Conservation (phyloP, 2,113 vertebrate genomes). For the Aramus guarauna region DNA sequence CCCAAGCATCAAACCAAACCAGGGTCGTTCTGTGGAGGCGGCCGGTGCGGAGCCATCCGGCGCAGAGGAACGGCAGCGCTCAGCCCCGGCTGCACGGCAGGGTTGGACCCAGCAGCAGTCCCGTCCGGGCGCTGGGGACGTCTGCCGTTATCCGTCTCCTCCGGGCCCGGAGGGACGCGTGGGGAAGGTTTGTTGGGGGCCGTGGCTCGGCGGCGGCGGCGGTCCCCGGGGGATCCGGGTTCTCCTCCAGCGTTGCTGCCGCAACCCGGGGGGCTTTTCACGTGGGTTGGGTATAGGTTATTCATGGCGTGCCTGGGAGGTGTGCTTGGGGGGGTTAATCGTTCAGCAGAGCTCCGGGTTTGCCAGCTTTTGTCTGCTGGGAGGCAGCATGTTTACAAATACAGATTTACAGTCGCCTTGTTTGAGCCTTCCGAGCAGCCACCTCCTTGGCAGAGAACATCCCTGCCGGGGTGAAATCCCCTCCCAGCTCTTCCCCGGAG, state of each 20-base stretch:
- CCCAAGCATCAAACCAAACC: neutral
- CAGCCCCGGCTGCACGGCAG: accelerated
- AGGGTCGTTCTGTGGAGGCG: neutral
- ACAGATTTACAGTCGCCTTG: neutral
- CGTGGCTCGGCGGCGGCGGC: accelerated
- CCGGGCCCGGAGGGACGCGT: accelerated
- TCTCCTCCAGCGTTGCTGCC: neutral
- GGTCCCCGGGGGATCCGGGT: accelerated
- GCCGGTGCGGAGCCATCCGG: neutral
- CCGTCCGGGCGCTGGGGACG: neutral
- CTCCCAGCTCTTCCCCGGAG: neutral
- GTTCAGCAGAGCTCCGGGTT: neutral
- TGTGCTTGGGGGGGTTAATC: too few species aligned
- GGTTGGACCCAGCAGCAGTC: neutral
- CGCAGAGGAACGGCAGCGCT: too few species aligned
- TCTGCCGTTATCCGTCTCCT: neutral
- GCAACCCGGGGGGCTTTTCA: accelerated
- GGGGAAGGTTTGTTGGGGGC: neutral
- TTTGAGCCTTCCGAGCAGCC: neutral
- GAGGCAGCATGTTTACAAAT: neutral
- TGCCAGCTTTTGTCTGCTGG: neutral
- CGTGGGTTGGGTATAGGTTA: accelerated
- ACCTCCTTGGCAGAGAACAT: accelerated
- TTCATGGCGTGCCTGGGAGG: accelerated
- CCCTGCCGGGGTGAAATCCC: neutral